Base-by-base conservation (phyloP, 1,140 invertebrate species). In the Cataglyphis hispanica region DNA sequence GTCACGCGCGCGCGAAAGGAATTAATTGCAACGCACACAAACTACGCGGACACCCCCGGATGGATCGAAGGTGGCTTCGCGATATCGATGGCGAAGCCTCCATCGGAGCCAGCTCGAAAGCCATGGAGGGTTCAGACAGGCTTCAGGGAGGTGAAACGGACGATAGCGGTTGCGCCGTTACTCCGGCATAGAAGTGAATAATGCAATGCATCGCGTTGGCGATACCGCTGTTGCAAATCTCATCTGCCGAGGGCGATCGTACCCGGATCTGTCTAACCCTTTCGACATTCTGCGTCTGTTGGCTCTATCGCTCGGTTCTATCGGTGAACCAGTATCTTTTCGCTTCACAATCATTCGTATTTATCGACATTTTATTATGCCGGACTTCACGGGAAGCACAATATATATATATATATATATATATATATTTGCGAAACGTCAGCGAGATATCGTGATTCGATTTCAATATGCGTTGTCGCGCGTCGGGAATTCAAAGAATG, bases 201-300 rank as follows among this genome's bases (percentile, higher is more conserved):
- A 94, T 94, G 92, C 93, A 94, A 93, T 91, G 91, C 91, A 92
- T 92, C 93, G 89, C 91, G 90, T 94, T 91, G 92, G 89, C 90
- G 89, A 89, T 93, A 92, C 89, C 91, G 53, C 84, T 34, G 75
- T 74, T 90, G 89, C 91, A 92, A 94, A 93, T 94, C 93, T 93
- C 93, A 89, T 92, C 92, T 92, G 88, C 86, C 76, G 78, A 69
- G 31, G 63, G 70, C 86, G 92, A 92, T 93, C 70, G 16, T 84
- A 13, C 67, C 31, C 46, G 66, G 46, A 66, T 77, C 72, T 63
- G 53, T 19, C 56, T 76, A 40, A n/a, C 19, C 64, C 64, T 85
- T 63, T 77, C 84, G 61, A 70, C 22, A 11, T 66, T 78, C 74
- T 37, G 19, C 66, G 31, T 34, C 40, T 19, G 43, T 19, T 37